phyloP scores from a whole-genome alignment of 2,888 invertebrate species.

The Drosophila yooni region DNA sequence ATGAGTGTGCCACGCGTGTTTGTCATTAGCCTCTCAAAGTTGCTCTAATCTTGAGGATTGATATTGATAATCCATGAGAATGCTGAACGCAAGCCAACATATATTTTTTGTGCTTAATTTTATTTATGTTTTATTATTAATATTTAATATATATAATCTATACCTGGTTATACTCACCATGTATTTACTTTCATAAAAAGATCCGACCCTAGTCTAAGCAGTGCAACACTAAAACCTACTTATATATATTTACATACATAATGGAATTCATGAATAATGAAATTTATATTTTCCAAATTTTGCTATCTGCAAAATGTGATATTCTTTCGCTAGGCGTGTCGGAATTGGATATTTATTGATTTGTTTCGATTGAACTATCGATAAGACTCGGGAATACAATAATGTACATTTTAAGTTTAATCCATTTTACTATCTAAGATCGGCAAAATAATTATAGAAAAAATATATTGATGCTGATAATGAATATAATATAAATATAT shows the following conservation, averaged over 20 bases:
- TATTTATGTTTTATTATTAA: background rate
- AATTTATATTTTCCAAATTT: background rate
- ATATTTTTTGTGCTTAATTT: background rate
- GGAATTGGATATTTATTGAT: background rate
- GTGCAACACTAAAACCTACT: background rate
- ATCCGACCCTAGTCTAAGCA: background rate
- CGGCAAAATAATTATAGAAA: background rate
- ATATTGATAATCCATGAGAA: constrained; percentile 3
- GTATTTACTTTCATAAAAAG: background rate
- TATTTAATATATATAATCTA: no score
- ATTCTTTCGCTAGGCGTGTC: no score
- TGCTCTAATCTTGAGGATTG: constrained; percentile 11
- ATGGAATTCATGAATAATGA: no score
- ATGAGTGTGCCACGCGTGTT: constrained; percentile 25
- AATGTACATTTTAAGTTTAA: background rate
- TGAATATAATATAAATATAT: background rate
- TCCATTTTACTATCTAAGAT: background rate
- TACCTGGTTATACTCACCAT: background rate
- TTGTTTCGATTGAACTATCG: background rate
- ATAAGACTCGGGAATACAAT: background rate
- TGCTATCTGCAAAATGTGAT: background rate
- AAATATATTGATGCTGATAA: background rate
- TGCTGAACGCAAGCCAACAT: background rate
- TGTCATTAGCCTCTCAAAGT: constrained; percentile 29
- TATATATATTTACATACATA: background rate